phyloP scores from a whole-genome alignment of 2,797 vertebrate genomes.

The Petrocephalus schoutedeni region DNA sequence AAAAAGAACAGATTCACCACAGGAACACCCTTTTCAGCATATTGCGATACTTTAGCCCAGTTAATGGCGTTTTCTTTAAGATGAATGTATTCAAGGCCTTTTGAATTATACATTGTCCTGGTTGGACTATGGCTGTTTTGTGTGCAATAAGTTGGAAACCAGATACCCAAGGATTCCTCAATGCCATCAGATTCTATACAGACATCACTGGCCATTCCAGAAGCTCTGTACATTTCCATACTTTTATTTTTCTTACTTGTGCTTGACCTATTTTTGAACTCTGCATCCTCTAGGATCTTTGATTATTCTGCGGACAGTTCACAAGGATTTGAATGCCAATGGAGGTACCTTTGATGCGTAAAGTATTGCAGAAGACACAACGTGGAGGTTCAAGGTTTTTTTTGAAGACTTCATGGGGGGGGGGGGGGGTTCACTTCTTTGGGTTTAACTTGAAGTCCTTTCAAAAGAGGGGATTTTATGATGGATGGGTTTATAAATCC shows the following conservation, averaged over 20 bases:
- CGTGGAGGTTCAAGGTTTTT: slow-evolving; percentile 38
- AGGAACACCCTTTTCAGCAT: background rate
- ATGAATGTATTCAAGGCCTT: background rate
- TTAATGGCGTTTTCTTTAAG: background rate
- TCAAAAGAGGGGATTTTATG: background rate
- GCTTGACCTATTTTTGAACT: slow-evolving; percentile 53
- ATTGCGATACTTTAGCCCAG: background rate
- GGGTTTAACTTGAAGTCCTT: background rate
- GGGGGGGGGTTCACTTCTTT: background rate
- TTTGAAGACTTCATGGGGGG: slow-evolving; percentile 37
- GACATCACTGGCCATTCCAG: slow-evolving; percentile 43
- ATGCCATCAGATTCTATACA: slow-evolving; percentile 41
- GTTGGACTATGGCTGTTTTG: background rate
- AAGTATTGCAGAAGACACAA: slow-evolving; percentile 13
- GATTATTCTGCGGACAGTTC: slow-evolving; percentile 47
- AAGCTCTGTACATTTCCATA: slow-evolving; percentile 56
- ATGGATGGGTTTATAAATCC: background rate
- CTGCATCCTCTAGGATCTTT: slow-evolving; percentile 50
- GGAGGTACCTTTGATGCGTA: slow-evolving; percentile 47
- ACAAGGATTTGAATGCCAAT: slow-evolving; percentile 52
- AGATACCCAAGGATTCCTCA: slow-evolving; percentile 32
- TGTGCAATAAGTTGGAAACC: background rate
- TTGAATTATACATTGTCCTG: background rate
- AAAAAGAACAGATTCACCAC: background rate
- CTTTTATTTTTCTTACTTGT: slow-evolving; percentile 54